Evolutionary conservation across 2,888 invertebrate genomes (phyloP).

Genomic region (Terebella lapidaria): DNA sequence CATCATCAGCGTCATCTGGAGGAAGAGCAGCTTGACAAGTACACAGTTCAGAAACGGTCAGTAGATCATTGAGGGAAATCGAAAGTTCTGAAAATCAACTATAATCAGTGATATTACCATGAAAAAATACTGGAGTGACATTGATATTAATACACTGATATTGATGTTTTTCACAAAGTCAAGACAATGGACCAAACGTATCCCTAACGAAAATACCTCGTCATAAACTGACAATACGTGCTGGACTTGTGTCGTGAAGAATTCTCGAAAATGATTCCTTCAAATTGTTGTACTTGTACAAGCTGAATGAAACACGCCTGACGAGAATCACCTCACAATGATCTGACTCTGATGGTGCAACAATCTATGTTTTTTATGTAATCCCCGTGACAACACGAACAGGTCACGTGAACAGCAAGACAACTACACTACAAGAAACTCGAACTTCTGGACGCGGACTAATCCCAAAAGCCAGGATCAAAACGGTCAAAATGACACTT

Average conservation of each 20-base stretch:
- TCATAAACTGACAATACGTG: no score
- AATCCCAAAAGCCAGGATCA: conserved; percentile 46
- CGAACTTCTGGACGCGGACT: conserved; percentile 28
- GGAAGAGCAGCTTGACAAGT: background rate
- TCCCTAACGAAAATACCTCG: no score
- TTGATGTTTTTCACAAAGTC: no score
- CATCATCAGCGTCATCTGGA: conserved; percentile 80
- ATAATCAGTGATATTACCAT: no score
- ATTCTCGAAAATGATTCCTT: no score
- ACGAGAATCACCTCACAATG: background rate
- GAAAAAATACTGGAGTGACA: background rate
- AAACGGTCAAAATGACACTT: conserved; percentile 51
- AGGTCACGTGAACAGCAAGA: background rate
- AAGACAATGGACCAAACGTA: no score
- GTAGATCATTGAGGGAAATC: no score
- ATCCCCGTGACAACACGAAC: background rate
- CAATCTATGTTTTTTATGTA: background rate
- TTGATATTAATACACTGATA: background rate
- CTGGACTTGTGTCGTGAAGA: no score
- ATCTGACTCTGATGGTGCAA: background rate
- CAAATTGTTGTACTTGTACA: background rate
- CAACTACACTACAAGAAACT: background rate
- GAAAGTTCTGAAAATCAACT: no score
- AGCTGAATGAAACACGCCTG: no score
- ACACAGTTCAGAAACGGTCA: no score